phyloP scores from a whole-genome alignment of 2,797 vertebrate species.

The Poecilia velifera region DNA sequence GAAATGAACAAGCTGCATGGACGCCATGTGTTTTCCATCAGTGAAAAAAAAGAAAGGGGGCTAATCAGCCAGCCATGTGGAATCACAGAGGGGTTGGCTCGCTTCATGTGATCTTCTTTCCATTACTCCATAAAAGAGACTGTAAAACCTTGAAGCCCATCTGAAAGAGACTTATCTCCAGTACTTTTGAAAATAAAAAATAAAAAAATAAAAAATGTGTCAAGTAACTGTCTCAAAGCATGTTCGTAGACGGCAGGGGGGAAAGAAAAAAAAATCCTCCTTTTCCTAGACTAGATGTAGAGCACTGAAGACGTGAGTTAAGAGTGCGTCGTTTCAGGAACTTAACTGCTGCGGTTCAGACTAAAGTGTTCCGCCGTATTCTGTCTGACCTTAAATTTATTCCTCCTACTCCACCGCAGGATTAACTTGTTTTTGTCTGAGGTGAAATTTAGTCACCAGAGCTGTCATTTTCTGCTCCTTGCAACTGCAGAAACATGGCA shows the following conservation, averaged over 20 bases:
- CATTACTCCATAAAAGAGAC: constrained; percentile 70
- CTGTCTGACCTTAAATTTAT: constrained; percentile 13
- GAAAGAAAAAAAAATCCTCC: not conserved
- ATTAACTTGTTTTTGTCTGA: constrained; percentile 7
- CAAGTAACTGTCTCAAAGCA: constrained; percentile 12
- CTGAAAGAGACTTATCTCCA: constrained; percentile 31
- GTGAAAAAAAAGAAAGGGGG: constrained; percentile 33
- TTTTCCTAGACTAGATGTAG: constrained; percentile 5
- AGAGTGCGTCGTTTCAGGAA: not conserved
- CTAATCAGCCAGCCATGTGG: constrained; percentile 74
- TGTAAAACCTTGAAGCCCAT: constrained; percentile 50
- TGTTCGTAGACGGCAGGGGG: constrained; percentile 8
- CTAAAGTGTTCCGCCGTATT: constrained; percentile 5
- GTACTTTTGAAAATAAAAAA: constrained; percentile 8
- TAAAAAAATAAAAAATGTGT: constrained; percentile 22
- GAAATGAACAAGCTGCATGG: constrained; percentile 64
- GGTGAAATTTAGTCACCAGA: not conserved
- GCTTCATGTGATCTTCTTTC: constrained; percentile 68
- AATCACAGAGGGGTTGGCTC: constrained; percentile 66
- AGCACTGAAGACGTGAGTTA: constrained; percentile 3
- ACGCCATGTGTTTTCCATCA: constrained; percentile 77
- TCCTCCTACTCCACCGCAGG: constrained; percentile 4
- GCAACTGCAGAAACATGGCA: not conserved
- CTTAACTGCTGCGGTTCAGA: not conserved
- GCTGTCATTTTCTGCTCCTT: not conserved